Base-by-base conservation (phyloP, 2,888 invertebrate species). In the Lamellibrachia satsuma region DNA sequence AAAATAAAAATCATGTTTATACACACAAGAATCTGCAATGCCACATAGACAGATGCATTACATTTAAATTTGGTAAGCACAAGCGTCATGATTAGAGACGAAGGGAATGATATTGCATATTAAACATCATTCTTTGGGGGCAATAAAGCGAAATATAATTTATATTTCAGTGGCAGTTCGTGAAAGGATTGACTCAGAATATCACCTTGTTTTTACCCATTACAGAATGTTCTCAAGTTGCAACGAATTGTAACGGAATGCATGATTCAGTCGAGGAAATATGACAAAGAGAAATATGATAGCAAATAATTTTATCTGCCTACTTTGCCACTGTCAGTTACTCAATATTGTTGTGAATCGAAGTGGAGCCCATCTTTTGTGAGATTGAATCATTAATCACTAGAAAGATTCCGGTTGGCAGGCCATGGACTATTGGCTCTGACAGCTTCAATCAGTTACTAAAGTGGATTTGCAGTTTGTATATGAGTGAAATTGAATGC, bases 331-430 rank as follows among this genome's bases (percentile, higher is more conserved):
- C 75, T 75, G 75, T 75, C 75, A 75, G 15, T 39, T 0, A 39
- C 39, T 39, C 39, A 39, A 39, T 75, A 22, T 75, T 75, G 75
- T 75, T 75, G 75, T 15, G 75, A 75, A 75, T 75, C 3, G 75
- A 22, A 22, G 22, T 75, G 75, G 75, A 11, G 75, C 15, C 75
- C 75, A 22, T 75, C 22, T 75, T 75, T 75, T 75, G 75, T 75
- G 75, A 75, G 75, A 75, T 22, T 75, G 75, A 75, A 75, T 75
- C 75, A 75, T 75, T 75, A 75, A 75, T 75, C 75, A 75, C 75
- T n/a, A 15, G 75, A 75, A n/a, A 75, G n/a, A 75, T n/a, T 22
- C 39, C 39, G 22, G 4, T 22, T 22, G 75, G 75, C 75, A 15
- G 0, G 22, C 15, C 15, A 4, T 22, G 75, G 75, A 75, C 15